A percentile compares a stretch with the other conserved stretches of the same genome.
Conservation (phyloP, 2,113 vertebrate species). For the Ariopsis seemanni region DNA sequence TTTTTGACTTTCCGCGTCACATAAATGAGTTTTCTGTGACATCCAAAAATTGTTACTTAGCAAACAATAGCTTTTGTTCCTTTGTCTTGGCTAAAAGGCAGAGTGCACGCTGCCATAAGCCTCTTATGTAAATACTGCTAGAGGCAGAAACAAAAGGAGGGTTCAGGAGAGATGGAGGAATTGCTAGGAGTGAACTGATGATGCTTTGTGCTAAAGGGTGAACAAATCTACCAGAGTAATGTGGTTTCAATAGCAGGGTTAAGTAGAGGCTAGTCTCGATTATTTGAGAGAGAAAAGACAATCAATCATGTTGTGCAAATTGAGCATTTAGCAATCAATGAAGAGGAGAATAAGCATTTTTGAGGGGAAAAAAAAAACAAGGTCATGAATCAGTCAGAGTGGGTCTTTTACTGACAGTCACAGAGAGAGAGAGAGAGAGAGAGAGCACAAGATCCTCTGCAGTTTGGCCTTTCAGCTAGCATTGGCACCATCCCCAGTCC, state of each 20-base stretch:
- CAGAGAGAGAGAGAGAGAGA: neutral
- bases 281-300: constrained; percentile 19
- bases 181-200: constrained; percentile 49
- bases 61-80: constrained; percentile 77
- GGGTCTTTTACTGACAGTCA: constrained; percentile 36
- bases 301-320: constrained; percentile 32
- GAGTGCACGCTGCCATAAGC: constrained; percentile 73
- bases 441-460: constrained; percentile 28
- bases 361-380: constrained; percentile 1
- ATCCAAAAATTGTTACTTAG: constrained; percentile 76
- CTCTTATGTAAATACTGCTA: constrained; percentile 79
- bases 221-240: constrained; percentile 35
- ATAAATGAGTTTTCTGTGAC: constrained; percentile 65
- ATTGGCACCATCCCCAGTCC: constrained; percentile 58
- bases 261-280: constrained; percentile 45
- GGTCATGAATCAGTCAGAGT: constrained; percentile 36
- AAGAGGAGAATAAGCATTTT: constrained; percentile 29
- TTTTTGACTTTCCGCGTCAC: constrained; percentile 40
- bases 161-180: constrained; percentile 70
- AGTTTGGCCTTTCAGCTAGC: constrained; percentile 57
- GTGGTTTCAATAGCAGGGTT: constrained; percentile 43
- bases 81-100: constrained; percentile 72
- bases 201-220: constrained; percentile 43
- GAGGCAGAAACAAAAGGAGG: constrained; percentile 75
- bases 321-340: constrained; percentile 26